Percentiles rank a stretch among this genome's conserved stretches.
Conservation (phyloP, 2,888 invertebrate species). For the Drosophila trichaetosa region DNA sequence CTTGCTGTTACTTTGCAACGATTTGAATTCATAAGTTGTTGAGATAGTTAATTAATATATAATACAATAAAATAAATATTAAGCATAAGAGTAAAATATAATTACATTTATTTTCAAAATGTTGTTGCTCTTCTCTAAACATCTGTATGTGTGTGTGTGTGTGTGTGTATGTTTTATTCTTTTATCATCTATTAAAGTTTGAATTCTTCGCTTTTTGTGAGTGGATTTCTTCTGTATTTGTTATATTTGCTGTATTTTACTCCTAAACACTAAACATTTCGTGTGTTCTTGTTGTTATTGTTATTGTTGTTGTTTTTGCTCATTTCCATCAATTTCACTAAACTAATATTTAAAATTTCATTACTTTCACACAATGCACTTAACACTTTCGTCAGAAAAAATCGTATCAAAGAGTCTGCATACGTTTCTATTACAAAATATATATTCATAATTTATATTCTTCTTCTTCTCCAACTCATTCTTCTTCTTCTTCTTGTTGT, state of each 20-base stretch:
- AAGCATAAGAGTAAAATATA: conserved; percentile 75
- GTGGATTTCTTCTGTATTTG: conserved; percentile 31
- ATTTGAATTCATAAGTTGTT: conserved; percentile 52
- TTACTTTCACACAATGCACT: conserved; percentile 76
- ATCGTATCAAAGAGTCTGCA: conserved; percentile 73
- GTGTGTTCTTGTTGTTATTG: conserved; percentile 58
- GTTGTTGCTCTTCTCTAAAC: conserved; percentile 30
- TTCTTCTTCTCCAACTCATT: conserved; percentile 17
- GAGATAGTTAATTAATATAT: conserved; percentile 77
- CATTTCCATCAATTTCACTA: conserved; percentile 69
- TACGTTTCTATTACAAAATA: conserved; percentile 76
- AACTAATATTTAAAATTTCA: conserved; percentile 80
- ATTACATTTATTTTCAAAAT: conserved; percentile 59
- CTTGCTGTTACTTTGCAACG: conserved; percentile 30
- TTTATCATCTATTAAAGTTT: conserved; percentile 57
- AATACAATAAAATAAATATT: conserved; percentile 79
- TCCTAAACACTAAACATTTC: conserved; percentile 56
- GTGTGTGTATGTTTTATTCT: conserved; percentile 12
- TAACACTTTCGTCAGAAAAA: conserved; percentile 78
- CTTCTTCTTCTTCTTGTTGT: conserved; percentile 7
- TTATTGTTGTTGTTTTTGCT: conserved; percentile 50
- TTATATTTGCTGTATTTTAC: conserved; percentile 24
- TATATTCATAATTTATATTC: conserved; percentile 75
- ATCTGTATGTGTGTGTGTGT: conserved; percentile 16
- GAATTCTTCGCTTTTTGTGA: conserved; percentile 47